Evolutionary conservation across 1,140 invertebrate species (phyloP), one percentile per base, ranked within the genome.

Genomic region (Drosophila pseudoobscura): DNA sequence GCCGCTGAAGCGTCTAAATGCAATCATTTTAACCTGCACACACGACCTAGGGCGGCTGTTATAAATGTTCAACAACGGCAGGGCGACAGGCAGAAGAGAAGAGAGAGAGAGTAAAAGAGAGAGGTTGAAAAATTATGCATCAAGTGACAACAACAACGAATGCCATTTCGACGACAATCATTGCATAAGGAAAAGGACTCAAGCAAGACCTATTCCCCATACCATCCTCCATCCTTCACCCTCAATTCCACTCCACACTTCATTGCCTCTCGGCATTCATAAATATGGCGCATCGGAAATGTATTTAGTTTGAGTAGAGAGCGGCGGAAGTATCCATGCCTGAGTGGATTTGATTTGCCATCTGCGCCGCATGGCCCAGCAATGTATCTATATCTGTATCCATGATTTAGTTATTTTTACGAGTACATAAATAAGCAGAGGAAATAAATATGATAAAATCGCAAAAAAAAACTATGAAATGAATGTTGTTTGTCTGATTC

Each of bases 11-110:
- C 62, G 46, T 50, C 58, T 74, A 75, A 88, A 82, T 83, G 82
- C 82, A 87, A 87, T 87, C 83, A 87, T 87, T 87, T 87, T 87
- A 87, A 56, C 50, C 53, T 63, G 79, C 62, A 71, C 39, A 64
- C 59, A 63, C 72, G 45, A 2, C 11, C 24, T 22, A 44, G 13
- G 17, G 68, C 50, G 64, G 58, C 73, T 55, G 55, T 85, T 87
- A 87, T 75, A 83, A 88, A 87, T 87, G 78, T 75, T 78, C 82
- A 87, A 82, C 77, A 85, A 87, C 82, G 74, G 75, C 54, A 78
- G 43, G 61, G 65, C 64, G 78, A 87, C 82, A 87, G 64, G 69
- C 50, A 50, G 11, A 0, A 39, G 35, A 11, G 11, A 39, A 13
- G 11, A 11, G 0, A 11, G 0, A 11, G 9, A 35, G 31, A 35